Percentiles rank a stretch among this genome's conserved stretches.
Conservation (phyloP, 64 coral and sea anemone species). For the Actinia equina region DNA sequence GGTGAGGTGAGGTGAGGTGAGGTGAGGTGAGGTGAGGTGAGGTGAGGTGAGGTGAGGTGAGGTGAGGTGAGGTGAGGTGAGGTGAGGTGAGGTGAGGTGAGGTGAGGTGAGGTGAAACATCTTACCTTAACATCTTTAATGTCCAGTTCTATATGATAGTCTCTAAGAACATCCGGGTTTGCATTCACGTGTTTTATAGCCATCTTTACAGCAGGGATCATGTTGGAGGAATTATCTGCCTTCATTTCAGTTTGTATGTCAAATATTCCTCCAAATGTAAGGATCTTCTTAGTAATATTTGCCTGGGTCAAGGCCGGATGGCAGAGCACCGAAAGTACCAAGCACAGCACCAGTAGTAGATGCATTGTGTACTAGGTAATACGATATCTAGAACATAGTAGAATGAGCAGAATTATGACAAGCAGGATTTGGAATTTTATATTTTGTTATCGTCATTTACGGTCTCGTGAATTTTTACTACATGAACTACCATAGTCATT, state of each 20-base stretch:
- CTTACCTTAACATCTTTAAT: constrained; percentile 74
- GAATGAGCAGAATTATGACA: too few species aligned
- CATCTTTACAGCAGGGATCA: constrained; percentile 71
- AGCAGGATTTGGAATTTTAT: too few species aligned
- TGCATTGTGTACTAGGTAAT: neutral
- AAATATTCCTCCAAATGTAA: constrained; percentile 66
- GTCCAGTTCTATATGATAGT: constrained; percentile 57
- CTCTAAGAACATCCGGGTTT: constrained; percentile 45
- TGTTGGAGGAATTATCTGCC: constrained; percentile 53
- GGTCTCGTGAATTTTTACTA: too few species aligned
- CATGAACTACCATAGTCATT: too few species aligned
- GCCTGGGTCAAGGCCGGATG: neutral
- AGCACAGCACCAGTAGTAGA: neutral
- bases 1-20: too few species aligned
- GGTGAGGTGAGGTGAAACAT: too few species aligned
- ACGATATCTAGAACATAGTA: neutral
- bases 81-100: too few species aligned
- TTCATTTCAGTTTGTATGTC: constrained; percentile 47
- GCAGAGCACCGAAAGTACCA: neutral
- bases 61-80: too few species aligned
- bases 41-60: neutral
- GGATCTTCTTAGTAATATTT: neutral
- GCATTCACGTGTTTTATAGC: constrained; percentile 61
- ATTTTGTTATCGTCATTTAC: too few species aligned
- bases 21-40: too few species aligned